Evolutionary conservation across 2,888 invertebrate genomes (phyloP).

Genomic region (Sisyra nigra): DNA sequence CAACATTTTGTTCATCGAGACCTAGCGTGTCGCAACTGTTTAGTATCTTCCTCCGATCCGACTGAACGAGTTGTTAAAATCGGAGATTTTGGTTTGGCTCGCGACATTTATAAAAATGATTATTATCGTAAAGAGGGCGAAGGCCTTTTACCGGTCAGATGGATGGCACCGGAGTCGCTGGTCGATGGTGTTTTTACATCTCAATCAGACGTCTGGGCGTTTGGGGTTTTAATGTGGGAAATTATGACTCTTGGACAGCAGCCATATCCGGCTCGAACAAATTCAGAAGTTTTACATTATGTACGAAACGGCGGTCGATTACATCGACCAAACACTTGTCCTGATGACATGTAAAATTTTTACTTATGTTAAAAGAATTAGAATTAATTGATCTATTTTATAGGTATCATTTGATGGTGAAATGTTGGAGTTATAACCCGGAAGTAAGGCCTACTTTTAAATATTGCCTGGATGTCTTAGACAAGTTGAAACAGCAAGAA

Average conservation of each 20-base stretch:
- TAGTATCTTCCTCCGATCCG: constrained; percentile 60
- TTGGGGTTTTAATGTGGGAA: constrained; percentile 92
- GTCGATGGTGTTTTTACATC: constrained; percentile 93
- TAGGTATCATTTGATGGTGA: constrained; percentile 70
- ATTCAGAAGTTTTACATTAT: constrained; percentile 80
- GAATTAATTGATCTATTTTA: constrained; percentile 1
- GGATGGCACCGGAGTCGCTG: constrained; percentile 97
- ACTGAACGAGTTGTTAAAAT: constrained; percentile 77
- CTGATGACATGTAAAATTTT: constrained; percentile 51
- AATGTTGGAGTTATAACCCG: constrained; percentile 76
- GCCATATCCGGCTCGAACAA: constrained; percentile 87
- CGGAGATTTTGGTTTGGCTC: constrained; percentile 91
- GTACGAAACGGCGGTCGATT: constrained; percentile 77
- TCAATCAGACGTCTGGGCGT: constrained; percentile 95
- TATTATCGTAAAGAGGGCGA: constrained; percentile 92
- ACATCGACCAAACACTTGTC: constrained; percentile 71
- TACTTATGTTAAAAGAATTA: neutral
- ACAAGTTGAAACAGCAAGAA: constrained; percentile 23
- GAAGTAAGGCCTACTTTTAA: constrained; percentile 79
- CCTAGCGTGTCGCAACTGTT: constrained; percentile 88
- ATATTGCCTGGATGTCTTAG: constrained; percentile 52
- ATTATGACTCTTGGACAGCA: constrained; percentile 91
- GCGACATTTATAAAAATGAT: constrained; percentile 94
- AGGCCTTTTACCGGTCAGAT: constrained; percentile 81
- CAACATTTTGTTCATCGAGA: constrained; percentile 96